Evolutionary conservation across 2,888 invertebrate genomes (phyloP), one percentile per base, ranked within the genome.

Genomic region (Hypsopygia costalis): DNA sequence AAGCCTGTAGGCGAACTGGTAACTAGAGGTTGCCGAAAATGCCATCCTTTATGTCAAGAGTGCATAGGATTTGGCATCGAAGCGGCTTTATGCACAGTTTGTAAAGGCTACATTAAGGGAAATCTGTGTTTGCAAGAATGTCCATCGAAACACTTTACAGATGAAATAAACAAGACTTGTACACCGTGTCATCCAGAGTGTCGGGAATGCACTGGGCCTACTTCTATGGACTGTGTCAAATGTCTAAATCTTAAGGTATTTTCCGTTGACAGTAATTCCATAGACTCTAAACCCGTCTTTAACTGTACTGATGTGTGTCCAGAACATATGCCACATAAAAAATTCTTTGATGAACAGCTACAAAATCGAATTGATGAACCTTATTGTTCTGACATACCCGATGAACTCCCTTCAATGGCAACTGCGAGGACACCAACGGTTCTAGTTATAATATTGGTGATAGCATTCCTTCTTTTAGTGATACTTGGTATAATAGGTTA

Each of bases 121-220:
- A 96, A 96, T 64, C 96, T 97, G 67, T 98, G 97, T 63, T 97
- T 96, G 66, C 95, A 97, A 48, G 94, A 95, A 63, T 98, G 98
- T 64, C 95, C 96, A 0, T 73, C 91, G 0, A 96, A 97, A 68
- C 94, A 96, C 67, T 98, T 93, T 67, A 94, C 96, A 0, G 95
- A 97, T 57, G 91, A 93, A 44, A 82, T 83, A 0, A 91, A 90
- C 9, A 93, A 93, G 51, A 90, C 92, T 38, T 97, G 97, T 62
- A 90, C 93, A 11, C 91, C 92, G 11, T 97, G 97, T 55, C 92
- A 95, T 61, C 70, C 87, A 0, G 96, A 97, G 78, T 98, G 98
- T 67, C 91, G 94, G 36, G 95, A 95, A 1, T 98, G 97, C 68
- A 90, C 80, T 0, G 97, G 97, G 0, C 94, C 95, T 0, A 91